phyloP scores from a whole-genome alignment of 2,113 vertebrate species.

The Vulpes vulpes region DNA sequence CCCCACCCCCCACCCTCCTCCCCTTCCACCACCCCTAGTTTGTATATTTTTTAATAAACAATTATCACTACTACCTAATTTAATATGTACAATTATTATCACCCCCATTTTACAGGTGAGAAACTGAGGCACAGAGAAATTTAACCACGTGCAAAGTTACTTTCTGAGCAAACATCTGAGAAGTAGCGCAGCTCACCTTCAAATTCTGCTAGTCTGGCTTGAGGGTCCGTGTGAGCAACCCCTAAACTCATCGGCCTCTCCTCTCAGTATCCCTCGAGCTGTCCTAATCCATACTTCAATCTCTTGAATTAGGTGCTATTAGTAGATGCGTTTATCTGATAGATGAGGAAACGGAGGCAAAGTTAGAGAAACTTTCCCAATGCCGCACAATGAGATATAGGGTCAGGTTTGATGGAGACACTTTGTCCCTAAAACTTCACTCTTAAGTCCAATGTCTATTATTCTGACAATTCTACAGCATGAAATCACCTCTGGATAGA shows the following conservation, averaged over 20 bases:
- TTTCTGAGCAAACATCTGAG: background rate
- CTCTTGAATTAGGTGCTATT: background rate
- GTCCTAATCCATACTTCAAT: background rate
- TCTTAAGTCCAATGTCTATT: background rate
- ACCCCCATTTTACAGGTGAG: background rate
- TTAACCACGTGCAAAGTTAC: background rate
- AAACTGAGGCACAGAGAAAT: conserved; percentile 1
- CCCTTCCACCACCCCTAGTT: too few species aligned
- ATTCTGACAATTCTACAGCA: background rate
- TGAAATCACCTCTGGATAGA: conserved; percentile 7
- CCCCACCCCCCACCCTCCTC: too few species aligned
- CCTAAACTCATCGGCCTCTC: background rate
- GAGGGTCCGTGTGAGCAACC: background rate
- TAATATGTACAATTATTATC: background rate
- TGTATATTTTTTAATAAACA: background rate
- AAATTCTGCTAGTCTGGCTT: background rate
- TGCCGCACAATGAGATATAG: background rate
- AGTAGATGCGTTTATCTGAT: background rate
- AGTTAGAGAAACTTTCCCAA: background rate
- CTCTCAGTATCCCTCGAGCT: background rate
- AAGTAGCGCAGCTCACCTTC: background rate
- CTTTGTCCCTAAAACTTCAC: background rate
- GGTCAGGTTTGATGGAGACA: background rate
- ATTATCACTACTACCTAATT: background rate
- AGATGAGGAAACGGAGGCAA: background rate